Conservation (phyloP, 2,888 invertebrate genomes). For the Rotaria socialis region DNA sequence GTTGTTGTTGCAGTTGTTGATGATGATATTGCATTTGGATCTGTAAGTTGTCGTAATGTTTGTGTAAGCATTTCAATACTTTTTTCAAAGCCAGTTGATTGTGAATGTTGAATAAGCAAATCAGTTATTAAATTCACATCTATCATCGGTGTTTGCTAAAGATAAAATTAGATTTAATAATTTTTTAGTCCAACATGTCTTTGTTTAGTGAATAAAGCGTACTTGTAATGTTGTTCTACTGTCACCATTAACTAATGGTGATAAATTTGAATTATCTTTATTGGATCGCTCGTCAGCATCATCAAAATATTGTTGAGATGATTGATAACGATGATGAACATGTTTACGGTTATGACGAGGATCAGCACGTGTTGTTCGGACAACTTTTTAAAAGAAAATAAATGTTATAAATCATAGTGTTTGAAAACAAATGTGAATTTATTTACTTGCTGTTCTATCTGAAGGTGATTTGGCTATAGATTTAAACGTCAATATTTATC, state of each 20-base stretch:
- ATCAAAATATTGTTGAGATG: not conserved
- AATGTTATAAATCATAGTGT: not conserved
- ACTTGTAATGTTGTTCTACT: not conserved
- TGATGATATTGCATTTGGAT: not conserved
- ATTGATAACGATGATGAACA: not conserved
- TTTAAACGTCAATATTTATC: not conserved
- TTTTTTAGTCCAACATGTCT: not conserved
- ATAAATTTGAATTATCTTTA: not conserved
- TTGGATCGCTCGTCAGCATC: slow-evolving; percentile 22
- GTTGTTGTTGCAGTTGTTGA: not conserved
- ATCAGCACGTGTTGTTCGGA: slow-evolving; percentile 5
- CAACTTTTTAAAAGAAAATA: not conserved
- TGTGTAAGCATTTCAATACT: slow-evolving; percentile 33
- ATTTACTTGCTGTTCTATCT: slow-evolving; percentile 3
- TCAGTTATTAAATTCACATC: slow-evolving; percentile 22
- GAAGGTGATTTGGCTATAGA: not conserved
- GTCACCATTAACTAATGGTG: not conserved
- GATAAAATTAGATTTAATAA: no score
- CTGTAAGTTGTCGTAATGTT: slow-evolving; percentile 20
- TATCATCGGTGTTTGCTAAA: slow-evolving; percentile 14
- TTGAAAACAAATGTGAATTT: not conserved
- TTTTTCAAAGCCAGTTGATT: slow-evolving; percentile 37
- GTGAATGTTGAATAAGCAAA: slow-evolving; percentile 29
- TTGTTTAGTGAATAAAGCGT: not conserved
- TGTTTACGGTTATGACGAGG: slow-evolving; percentile 15